A percentile compares a stretch with the other conserved stretches of the same genome.
These are phyloP conservation scores for Ostrea edulis DNA, from an alignment of 1,140 invertebrate species.

Conservation along the genomic window DNA sequence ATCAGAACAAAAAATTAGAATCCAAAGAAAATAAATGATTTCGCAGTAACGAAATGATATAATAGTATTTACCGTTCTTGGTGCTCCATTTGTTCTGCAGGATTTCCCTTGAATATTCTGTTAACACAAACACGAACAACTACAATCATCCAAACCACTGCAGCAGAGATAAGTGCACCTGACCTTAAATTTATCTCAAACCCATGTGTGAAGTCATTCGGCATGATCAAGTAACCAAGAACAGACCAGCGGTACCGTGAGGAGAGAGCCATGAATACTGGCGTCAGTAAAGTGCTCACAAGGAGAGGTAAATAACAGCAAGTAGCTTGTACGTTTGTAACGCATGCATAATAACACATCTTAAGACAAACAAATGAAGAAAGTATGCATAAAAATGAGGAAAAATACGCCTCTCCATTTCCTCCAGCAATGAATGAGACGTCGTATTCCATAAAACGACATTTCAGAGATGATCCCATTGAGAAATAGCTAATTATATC, in stretches of 20 bases:
- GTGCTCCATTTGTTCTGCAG: background rate
- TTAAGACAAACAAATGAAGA: background rate
- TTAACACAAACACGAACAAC: background rate
- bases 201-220: background rate
- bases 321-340: background rate
- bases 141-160: background rate
- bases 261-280: background rate
- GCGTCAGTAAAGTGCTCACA: background rate
- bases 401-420: background rate
- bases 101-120: background rate
- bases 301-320: background rate
- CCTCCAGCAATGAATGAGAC: background rate
- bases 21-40: too few relatives aligned
- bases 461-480: background rate
- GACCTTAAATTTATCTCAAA: background rate
- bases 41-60: too few relatives aligned
- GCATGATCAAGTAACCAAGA: background rate
- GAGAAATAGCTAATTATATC: background rate
- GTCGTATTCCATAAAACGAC: background rate
- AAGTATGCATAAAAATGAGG: background rate
- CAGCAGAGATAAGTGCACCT: background rate
- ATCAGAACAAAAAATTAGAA: too few relatives aligned
- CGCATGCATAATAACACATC: conserved; percentile 6
- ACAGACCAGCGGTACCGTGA: background rate
- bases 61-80: background rate